phyloP scores from a whole-genome alignment of 2,113 vertebrate species.

The Pollachius pollachius region DNA sequence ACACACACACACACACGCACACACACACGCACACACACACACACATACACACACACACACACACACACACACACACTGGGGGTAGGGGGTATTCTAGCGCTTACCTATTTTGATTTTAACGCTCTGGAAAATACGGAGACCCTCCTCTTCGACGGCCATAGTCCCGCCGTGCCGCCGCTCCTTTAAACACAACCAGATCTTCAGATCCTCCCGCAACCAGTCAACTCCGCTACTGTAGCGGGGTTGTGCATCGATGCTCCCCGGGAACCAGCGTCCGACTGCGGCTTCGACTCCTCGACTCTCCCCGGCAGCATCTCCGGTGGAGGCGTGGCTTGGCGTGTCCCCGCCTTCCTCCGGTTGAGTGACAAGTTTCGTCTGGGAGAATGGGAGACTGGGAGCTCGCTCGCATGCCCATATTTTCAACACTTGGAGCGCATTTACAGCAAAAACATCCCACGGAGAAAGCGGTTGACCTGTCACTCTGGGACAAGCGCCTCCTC shows the following conservation, averaged over 20 bases:
- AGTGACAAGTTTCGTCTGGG: too few relatives aligned
- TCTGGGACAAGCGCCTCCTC: too few relatives aligned
- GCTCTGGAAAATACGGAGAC: constrained; percentile 93
- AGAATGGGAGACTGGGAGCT: too few relatives aligned
- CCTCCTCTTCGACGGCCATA: constrained; percentile 97
- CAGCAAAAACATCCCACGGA: too few relatives aligned
- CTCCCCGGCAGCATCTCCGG: constrained; percentile 5
- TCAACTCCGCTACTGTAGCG: constrained; percentile 65
- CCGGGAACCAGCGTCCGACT: constrained; percentile 35
- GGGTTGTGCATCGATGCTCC: constrained; percentile 62
- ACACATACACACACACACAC: constrained; percentile 14
- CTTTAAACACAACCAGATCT: constrained; percentile 42
- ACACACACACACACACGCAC: neutral
- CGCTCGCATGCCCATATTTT: too few relatives aligned
- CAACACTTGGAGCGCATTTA: too few relatives aligned
- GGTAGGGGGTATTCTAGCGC: constrained; percentile 40
- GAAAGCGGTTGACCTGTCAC: too few relatives aligned
- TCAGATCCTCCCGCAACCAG: constrained; percentile 50
- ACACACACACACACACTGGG: constrained; percentile 19
- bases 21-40: too few relatives aligned
- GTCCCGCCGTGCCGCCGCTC: constrained; percentile 55
- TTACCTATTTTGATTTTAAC: constrained; percentile 96
- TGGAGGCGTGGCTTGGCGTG: too few relatives aligned
- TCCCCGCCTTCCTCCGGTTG: too few relatives aligned
- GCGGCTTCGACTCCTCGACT: too few relatives aligned